phyloP scores from a whole-genome alignment of 1,140 invertebrate species.

The Cherax destructor region DNA sequence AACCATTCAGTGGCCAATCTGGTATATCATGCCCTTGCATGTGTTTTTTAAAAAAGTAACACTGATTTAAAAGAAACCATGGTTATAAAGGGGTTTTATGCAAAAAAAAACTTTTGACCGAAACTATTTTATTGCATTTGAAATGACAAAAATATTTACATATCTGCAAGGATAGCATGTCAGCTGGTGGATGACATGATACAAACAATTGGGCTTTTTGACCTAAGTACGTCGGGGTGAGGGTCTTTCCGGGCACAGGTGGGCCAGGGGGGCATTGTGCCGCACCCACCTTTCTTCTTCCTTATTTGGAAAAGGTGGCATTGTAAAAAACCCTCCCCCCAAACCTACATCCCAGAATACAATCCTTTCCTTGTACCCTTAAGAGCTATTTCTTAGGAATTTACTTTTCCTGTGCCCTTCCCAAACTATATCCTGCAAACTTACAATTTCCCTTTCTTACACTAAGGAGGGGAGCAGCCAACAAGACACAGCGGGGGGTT shows the following conservation, averaged over 20 bases:
- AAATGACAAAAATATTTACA: conserved; percentile 71
- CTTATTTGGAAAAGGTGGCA: conserved; percentile 31
- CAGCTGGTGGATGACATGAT: conserved; percentile 66
- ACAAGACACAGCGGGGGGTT: conserved; percentile 42
- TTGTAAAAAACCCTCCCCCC: conserved; percentile 28
- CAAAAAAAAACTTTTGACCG: conserved; percentile 41
- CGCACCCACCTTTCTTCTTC: conserved; percentile 61
- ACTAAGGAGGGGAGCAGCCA: conserved; percentile 29
- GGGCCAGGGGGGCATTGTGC: conserved; percentile 63
- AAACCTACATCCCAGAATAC: conserved; percentile 25
- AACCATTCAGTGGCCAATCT: too few species aligned
- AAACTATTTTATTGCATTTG: conserved; percentile 71
- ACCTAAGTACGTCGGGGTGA: conserved; percentile 69
- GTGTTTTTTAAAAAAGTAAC: too few species aligned
- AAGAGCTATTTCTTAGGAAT: conserved; percentile 18
- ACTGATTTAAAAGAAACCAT: not conserved
- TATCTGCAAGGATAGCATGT: conserved; percentile 70
- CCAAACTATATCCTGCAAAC: conserved; percentile 25
- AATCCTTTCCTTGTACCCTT: conserved; percentile 33
- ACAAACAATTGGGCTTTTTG: conserved; percentile 65
- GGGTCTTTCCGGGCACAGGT: conserved; percentile 61
- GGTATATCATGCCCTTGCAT: too few species aligned
- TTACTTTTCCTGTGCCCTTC: conserved; percentile 37
- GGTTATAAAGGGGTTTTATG: not conserved
- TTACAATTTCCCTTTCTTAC: conserved; percentile 21